Conservation (phyloP, 2,113 vertebrate species). For the Isurus oxyrinchus region DNA sequence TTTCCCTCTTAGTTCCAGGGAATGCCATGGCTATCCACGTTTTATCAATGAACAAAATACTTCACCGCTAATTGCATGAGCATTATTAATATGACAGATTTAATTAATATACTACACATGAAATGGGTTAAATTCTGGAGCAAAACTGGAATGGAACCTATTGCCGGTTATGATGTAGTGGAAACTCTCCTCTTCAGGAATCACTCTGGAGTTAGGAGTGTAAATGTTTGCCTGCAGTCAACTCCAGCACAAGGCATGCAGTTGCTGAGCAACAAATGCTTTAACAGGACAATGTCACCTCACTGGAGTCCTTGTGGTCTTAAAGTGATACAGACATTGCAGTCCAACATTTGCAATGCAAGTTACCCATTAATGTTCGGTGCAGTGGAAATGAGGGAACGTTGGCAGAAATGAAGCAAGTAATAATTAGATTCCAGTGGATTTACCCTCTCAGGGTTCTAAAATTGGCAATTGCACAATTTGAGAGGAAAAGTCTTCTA, state of each 20-base stretch:
- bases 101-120: neutral
- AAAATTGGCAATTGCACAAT: neutral
- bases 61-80: neutral
- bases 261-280: constrained; percentile 14
- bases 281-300: constrained; percentile 19
- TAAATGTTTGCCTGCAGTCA: constrained; percentile 13
- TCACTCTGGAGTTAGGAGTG: neutral
- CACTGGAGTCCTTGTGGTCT: constrained; percentile 20
- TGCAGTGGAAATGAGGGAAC: neutral
- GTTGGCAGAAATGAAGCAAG: neutral
- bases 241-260: neutral
- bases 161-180: neutral
- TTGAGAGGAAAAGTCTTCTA: neutral
- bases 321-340: neutral
- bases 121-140: neutral
- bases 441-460: neutral
- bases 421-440: constrained; percentile 8
- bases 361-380: neutral
- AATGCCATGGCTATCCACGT: neutral
- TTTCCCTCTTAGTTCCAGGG: neutral
- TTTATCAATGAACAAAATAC: neutral
- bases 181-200: neutral
- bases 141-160: neutral
- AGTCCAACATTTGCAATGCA: neutral
- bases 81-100: neutral